phyloP scores from a whole-genome alignment of 1,140 invertebrate species.

The Drosophila teissieri region DNA sequence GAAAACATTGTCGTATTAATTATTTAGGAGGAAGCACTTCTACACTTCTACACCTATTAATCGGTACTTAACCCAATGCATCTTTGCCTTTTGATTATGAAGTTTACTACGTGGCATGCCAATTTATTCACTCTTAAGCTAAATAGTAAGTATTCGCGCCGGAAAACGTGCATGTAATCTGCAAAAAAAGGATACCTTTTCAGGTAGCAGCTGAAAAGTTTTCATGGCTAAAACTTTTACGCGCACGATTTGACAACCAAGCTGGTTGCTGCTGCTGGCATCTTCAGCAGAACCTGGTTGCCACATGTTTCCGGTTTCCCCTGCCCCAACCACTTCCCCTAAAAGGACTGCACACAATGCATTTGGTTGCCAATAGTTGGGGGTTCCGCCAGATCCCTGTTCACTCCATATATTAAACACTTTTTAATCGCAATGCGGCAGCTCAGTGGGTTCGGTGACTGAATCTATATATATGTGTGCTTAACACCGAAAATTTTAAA shows the following conservation, averaged over 20 bases:
- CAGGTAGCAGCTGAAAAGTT: conserved; percentile 55
- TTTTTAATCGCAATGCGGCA: conserved; percentile 1
- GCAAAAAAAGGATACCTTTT: conserved; percentile 3
- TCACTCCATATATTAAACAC: neutral
- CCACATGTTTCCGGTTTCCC: neutral
- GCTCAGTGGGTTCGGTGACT: neutral
- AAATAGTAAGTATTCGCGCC: conserved; percentile 13
- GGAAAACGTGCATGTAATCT: conserved; percentile 28
- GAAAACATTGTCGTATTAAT: too few relatives aligned
- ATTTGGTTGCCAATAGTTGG: conserved; percentile 25
- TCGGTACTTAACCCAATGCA: too few relatives aligned
- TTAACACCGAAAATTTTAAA: too few relatives aligned
- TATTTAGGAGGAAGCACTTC: too few relatives aligned
- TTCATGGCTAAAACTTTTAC: conserved; percentile 72
- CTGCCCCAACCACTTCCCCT: neutral
- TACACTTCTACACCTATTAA: too few relatives aligned
- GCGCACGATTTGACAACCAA: conserved; percentile 78
- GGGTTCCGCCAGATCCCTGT: neutral
- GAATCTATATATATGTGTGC: too few relatives aligned
- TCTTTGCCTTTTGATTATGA: neutral
- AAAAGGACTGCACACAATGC: conserved; percentile 17
- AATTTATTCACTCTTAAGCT: neutral
- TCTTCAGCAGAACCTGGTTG: conserved; percentile 25
- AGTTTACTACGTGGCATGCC: too few relatives aligned
- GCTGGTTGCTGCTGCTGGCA: conserved; percentile 31